Evolutionary conservation across 2,888 invertebrate genomes (phyloP).

Genomic region (Boloria euphrosyne): DNA sequence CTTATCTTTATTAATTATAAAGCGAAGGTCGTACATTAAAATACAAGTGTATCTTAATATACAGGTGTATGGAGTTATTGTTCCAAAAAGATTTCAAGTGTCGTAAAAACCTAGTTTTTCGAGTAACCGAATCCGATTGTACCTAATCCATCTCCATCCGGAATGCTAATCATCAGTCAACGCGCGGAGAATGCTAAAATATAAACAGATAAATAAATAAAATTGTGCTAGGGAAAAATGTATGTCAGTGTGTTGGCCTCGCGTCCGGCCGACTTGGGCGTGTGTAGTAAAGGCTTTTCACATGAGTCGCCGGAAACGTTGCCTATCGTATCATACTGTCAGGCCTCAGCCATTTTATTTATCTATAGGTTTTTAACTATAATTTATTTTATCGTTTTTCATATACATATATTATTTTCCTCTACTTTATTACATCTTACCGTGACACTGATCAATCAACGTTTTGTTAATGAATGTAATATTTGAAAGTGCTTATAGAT

Average conservation of each 20-base stretch:
- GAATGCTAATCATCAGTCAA: conserved; percentile 53
- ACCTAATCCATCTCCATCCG: conserved; percentile 47
- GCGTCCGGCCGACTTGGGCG: conserved; percentile 47
- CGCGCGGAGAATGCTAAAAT: conserved; percentile 61
- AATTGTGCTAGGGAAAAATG: conserved; percentile 63
- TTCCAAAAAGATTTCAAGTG: background rate
- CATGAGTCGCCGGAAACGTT: conserved; percentile 17
- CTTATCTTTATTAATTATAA: no score
- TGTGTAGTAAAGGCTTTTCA: conserved; percentile 39
- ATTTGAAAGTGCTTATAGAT: no score
- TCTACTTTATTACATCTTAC: no score
- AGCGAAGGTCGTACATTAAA: no score
- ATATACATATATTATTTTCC: no score
- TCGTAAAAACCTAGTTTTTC: conserved; percentile 25
- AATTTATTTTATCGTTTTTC: no score
- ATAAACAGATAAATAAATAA: conserved; percentile 65
- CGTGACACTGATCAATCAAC: no score
- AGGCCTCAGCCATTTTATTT: conserved; percentile 9
- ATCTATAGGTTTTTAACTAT: background rate
- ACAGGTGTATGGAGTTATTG: background rate
- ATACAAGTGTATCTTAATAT: no score
- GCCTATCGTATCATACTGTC: background rate
- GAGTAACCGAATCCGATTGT: conserved; percentile 42
- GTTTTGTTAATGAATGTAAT: no score
- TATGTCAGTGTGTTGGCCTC: conserved; percentile 71